A percentile compares a stretch with the other conserved stretches of the same genome.
phyloP scores from a whole-genome alignment of 2,113 vertebrate species.

The Chroicocephalus ridibundus region DNA sequence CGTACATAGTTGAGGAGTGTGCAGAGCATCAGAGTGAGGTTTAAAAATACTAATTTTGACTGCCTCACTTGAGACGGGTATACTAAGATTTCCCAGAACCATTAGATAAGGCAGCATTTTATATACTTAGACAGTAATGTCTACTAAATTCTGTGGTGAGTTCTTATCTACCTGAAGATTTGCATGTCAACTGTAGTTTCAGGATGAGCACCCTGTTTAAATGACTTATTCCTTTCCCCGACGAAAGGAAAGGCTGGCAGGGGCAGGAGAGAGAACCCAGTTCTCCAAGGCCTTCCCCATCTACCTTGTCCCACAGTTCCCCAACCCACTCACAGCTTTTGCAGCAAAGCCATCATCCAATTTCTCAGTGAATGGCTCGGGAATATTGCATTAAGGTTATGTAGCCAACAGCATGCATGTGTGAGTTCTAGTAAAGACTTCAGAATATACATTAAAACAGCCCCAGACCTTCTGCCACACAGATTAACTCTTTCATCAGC shows the following conservation, averaged over 20 bases:
- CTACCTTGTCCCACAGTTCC: neutral
- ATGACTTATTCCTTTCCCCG: neutral
- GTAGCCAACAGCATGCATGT: neutral
- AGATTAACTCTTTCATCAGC: neutral
- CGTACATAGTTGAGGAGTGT: neutral
- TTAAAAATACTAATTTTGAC: neutral
- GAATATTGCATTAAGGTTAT: neutral
- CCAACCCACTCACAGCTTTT: neutral
- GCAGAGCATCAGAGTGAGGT: neutral
- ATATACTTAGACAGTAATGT: neutral
- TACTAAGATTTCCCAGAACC: neutral
- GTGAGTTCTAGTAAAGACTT: neutral
- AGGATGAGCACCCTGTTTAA: neutral
- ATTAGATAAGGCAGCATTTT: neutral
- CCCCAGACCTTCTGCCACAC: neutral
- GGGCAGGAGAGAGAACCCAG: neutral
- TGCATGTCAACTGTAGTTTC: neutral
- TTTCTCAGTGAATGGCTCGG: neutral
- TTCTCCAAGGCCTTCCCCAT: neutral
- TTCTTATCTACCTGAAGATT: neutral
- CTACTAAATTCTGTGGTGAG: neutral
- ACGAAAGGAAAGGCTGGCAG: neutral
- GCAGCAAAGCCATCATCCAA: neutral
- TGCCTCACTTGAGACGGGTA: neutral
- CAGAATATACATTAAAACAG: neutral